Base-by-base conservation (phyloP, 2,113 vertebrate species). In the Percina caprodes region DNA sequence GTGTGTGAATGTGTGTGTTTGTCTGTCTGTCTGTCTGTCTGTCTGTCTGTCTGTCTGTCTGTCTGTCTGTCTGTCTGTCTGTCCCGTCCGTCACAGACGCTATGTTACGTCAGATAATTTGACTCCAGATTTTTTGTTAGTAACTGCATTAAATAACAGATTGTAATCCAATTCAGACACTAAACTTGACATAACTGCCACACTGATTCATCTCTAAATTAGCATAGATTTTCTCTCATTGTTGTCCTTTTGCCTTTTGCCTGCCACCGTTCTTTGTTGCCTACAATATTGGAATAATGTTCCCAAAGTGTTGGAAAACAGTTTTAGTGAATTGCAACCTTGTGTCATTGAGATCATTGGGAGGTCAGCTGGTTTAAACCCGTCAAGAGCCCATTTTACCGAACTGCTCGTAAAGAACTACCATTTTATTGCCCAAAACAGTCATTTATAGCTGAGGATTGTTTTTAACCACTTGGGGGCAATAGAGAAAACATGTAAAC, bases 1-100 rank as follows among this genome's bases (percentile, higher is more conserved):
- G 6, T 51, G 56, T 74, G 54, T 51, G 48, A 59, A 70, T 65
- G 75, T 74, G 51, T 66, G 30, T 70, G 65, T 68, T 73, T 51
- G 62, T 49, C 26, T 33, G n/a, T n/a, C 45, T 56, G 19, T 52
- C 46, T 69, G 68, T 61, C 60, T 66, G 73, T 60, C 77, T 63
- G 51, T 66, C 23, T 72, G 67, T 70, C 61, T 58, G 60, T 33
- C 19, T 52, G 49, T 21, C 7, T 52, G 51, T 9, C 21, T 54
- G 8, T 23, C 21, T 54, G 52, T 23, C 1, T 54, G 52, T 8
- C 7, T 54, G 8, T 23, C 21, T 54, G 52, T 23, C 1, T 54
- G 52, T 8, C 7, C n/a, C n/a, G n/a, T n/a, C n/a, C n/a, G n/a
- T n/a, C n/a, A n/a, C n/a, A n/a, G n/a, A n/a, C n/a, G n/a, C n/a